Percentiles rank a stretch among this genome's conserved stretches.
Conservation (phyloP, 2,888 invertebrate species). For the Cryptophagus acutangulus region DNA sequence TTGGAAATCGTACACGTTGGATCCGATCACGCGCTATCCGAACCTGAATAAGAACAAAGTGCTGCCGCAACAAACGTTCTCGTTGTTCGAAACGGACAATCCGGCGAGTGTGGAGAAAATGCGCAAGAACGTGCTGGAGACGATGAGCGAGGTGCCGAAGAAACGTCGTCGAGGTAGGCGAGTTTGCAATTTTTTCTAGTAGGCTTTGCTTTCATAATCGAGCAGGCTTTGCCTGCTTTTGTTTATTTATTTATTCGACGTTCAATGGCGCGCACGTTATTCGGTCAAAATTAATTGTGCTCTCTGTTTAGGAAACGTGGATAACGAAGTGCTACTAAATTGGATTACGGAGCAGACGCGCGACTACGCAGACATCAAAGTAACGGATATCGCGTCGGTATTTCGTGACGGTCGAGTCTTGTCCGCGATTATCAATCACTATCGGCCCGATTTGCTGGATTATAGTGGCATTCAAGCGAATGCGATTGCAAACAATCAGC, state of each 20-base stretch:
- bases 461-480: constrained; percentile 61
- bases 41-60: constrained; percentile 75
- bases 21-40: constrained; percentile 81
- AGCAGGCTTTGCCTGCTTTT: too few species aligned
- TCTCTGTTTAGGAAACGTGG: constrained; percentile 42
- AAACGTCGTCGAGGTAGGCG: constrained; percentile 60
- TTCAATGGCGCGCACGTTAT: too few species aligned
- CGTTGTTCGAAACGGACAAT: constrained; percentile 69
- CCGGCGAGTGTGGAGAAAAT: constrained; percentile 56
- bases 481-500: constrained; percentile 66
- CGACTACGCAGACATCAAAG: constrained; percentile 55
- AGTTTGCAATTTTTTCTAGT: neutral
- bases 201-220: neutral
- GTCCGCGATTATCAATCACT: constrained; percentile 74
- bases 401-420: constrained; percentile 65
- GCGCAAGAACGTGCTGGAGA: constrained; percentile 36
- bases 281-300: too few species aligned
- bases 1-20: constrained; percentile 78
- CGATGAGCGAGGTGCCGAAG: constrained; percentile 54
- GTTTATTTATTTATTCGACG: too few species aligned
- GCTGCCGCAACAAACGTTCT: constrained; percentile 68
- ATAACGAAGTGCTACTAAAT: constrained; percentile 67
- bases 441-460: constrained; percentile 86
- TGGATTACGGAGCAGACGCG: constrained; percentile 75
- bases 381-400: constrained; percentile 64